Base-by-base conservation (phyloP, 2,888 invertebrate genomes). In the Monopis laevigella region DNA sequence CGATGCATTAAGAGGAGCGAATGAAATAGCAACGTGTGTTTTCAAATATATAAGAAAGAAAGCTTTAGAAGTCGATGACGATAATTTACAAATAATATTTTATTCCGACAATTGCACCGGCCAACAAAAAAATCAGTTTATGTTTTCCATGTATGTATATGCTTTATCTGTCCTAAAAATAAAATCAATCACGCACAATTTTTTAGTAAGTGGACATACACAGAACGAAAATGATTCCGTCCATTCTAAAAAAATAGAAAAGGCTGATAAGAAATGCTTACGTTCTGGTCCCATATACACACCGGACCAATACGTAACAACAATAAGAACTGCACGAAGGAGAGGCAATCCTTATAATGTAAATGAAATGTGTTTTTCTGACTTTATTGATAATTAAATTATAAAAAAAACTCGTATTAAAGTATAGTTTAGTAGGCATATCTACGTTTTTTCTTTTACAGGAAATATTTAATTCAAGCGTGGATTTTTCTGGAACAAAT, bases 271-370 rank as follows among this genome's bases (percentile, higher is more conserved):
- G 41, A 40, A 46, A 18, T 24, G 42, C 14, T 45, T 48, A 45
- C 34, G 32, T 30, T 47, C 47, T 26, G 46, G 46, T 41, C 44
- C 49, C 27, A 48, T 51, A 34, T 51, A 52, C 43, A 11, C 10
- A 29, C 51, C 51, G 26, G 48, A 48, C 12, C 48, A 54, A 30
- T 54, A 52, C 29, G 36, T 42, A 10, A 14, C 28, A 16, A 39
- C 50, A 12, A 52, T 49, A n/a, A 44, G 40, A 45, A 47, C 44
- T 41, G 51, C 45, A 40, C 29, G 42, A 40, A 48, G 46, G 40
- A 48, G 45, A 42, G 46, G 47, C 26, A 47, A 44, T 32, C 47
- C 47, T 2, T 47, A 46, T 30, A 47, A 46, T 28, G 45, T 48
- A 24, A 46, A 13, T 12, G 40, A 48, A 49, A 51, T 51, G 46